Conservation (phyloP, 2,888 invertebrate genomes). For the Caenorhabditis parvicauda region DNA sequence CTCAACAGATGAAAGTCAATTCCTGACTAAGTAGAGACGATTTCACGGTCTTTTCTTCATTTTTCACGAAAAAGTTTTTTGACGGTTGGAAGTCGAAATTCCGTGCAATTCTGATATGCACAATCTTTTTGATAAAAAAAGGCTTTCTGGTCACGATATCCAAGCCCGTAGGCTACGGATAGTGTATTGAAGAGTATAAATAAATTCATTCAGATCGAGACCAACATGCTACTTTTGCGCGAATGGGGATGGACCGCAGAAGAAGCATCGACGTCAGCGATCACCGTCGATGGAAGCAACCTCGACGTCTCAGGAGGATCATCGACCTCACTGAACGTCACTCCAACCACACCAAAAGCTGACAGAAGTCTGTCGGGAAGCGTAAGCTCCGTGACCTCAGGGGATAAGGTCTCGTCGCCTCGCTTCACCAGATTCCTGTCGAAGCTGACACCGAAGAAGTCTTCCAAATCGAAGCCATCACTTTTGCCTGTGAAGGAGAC, state of each 20-base stretch:
- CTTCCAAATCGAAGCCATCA: constrained; percentile 7
- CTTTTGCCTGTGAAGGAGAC: constrained; percentile 32
- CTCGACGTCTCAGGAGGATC: neutral
- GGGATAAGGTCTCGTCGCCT: constrained; percentile 30
- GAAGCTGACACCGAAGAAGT: constrained; percentile 29
- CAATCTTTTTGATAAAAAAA: too few species aligned
- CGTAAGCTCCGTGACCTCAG: constrained; percentile 24
- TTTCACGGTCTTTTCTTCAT: too few species aligned
- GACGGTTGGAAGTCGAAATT: too few species aligned
- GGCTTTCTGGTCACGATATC: too few species aligned
- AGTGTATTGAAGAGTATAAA: too few species aligned
- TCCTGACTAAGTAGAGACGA: too few species aligned
- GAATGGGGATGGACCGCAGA: constrained; percentile 56
- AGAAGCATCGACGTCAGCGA: constrained; percentile 13
- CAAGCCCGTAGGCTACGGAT: too few species aligned
- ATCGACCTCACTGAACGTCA: constrained; percentile 10
- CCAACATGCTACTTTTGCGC: constrained; percentile 53
- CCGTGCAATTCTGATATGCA: too few species aligned
- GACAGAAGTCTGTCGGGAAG: constrained; percentile 16
- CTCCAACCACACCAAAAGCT: constrained; percentile 22
- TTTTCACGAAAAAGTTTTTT: too few species aligned
- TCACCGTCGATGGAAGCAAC: constrained; percentile 13
- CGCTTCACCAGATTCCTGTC: constrained; percentile 28
- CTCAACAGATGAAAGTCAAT: too few species aligned
- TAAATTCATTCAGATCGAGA: constrained; percentile 58